These are phyloP conservation scores for Ophion ventricosus DNA, from an alignment of 2,888 invertebrate species.

Conservation along the genomic window DNA sequence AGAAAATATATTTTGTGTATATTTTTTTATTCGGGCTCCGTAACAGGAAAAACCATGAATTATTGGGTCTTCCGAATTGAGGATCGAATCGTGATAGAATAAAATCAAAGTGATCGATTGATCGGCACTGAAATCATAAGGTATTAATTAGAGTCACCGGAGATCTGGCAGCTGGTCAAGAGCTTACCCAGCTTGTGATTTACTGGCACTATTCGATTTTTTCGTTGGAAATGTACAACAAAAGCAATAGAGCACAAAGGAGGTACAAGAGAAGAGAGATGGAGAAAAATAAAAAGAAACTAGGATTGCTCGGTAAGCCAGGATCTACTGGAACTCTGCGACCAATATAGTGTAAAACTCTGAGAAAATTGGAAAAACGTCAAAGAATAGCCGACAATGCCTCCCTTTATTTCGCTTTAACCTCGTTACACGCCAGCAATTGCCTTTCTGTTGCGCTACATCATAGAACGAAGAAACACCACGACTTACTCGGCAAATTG, in stretches of 20 bases:
- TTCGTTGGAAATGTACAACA: neutral
- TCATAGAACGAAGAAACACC: too few relatives aligned
- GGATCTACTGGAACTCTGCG: conserved; percentile 4
- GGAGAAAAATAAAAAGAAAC: conserved; percentile 1
- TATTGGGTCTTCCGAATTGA: too few relatives aligned
- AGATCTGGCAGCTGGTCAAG: conserved; percentile 26
- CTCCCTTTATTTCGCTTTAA: too few relatives aligned
- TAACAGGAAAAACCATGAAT: too few relatives aligned
- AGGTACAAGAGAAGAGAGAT: neutral
- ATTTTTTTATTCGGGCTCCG: too few relatives aligned
- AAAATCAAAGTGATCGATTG: neutral
- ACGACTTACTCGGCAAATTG: too few relatives aligned
- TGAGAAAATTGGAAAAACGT: conserved; percentile 35
- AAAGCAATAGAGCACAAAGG: neutral
- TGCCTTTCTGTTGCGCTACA: too few relatives aligned
- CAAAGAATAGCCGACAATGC: neutral
- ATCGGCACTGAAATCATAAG: neutral
- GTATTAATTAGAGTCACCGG: conserved; percentile 4
- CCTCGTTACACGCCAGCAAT: too few relatives aligned
- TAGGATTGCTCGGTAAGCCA: conserved; percentile 21
- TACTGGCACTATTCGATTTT: neutral
- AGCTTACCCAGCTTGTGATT: neutral
- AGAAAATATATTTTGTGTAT: too few relatives aligned
- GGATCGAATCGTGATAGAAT: conserved; percentile 10
- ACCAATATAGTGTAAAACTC: neutral